A percentile compares a stretch with the other conserved stretches of the same genome.
phyloP scores from a whole-genome alignment of 2,888 invertebrate genomes.

The Papilio elwesi region DNA sequence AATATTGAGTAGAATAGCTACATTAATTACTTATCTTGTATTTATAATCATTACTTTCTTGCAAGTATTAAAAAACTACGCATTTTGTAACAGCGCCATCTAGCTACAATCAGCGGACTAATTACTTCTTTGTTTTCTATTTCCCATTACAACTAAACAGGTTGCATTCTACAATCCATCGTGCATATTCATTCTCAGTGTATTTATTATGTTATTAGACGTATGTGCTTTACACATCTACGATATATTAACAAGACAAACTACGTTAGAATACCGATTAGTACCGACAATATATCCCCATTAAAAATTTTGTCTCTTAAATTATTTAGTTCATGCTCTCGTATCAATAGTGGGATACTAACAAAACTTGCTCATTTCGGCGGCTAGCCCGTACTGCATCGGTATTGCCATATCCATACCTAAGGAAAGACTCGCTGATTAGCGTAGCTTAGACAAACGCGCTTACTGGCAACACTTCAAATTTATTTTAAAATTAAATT shows the following conservation, averaged over 20 bases:
- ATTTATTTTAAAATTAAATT: too few relatives aligned
- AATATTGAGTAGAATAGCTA: too few relatives aligned
- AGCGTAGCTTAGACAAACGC: slow-evolving; percentile 40
- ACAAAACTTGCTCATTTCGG: slow-evolving; percentile 75
- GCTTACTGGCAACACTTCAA: slow-evolving; percentile 18
- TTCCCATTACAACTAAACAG: too few relatives aligned
- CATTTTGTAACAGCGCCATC: too few relatives aligned
- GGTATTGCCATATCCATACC: slow-evolving; percentile 75
- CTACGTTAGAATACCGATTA: slow-evolving; percentile 60
- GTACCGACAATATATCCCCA: slow-evolving; percentile 56
- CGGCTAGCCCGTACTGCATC: slow-evolving; percentile 74
- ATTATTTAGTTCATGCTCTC: slow-evolving; percentile 58
- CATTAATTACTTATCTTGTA: too few relatives aligned
- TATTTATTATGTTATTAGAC: background rate
- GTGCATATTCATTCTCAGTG: background rate
- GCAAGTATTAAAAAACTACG: too few relatives aligned
- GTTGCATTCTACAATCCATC: background rate
- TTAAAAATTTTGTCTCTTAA: slow-evolving; percentile 41
- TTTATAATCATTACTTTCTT: too few relatives aligned
- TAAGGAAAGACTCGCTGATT: slow-evolving; percentile 59
- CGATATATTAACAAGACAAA: background rate
- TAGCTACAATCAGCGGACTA: too few relatives aligned
- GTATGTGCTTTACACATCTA: too few relatives aligned
- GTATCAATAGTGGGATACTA: slow-evolving; percentile 64
- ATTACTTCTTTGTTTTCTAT: too few relatives aligned